Percentiles rank a stretch among this genome's conserved stretches.
Evolutionary conservation across 2,797 vertebrate species (phyloP).

Genomic region (Chelmon rostratus): DNA sequence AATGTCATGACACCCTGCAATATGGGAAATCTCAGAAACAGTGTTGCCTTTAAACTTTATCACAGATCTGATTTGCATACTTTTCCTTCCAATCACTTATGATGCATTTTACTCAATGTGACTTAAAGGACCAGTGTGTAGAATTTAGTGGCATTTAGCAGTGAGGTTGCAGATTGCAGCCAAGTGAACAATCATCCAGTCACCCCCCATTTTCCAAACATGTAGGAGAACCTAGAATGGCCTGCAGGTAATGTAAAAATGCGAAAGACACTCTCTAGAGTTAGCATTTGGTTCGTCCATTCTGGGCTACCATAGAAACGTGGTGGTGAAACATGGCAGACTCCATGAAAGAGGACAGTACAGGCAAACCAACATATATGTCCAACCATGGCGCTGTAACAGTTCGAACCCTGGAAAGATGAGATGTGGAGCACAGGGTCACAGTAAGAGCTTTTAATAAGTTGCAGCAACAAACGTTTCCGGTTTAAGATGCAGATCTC

Average conservation of each 20-base stretch:
- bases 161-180: too few relatives aligned
- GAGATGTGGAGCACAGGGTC: not conserved
- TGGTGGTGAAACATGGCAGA: too few relatives aligned
- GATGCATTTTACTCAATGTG: not conserved
- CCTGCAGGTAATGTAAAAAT: too few relatives aligned
- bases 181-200: too few relatives aligned
- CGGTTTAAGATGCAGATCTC: not conserved
- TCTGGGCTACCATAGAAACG: too few relatives aligned
- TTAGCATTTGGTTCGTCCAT: too few relatives aligned
- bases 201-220: too few relatives aligned
- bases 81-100: not conserved
- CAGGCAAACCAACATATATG: not conserved
- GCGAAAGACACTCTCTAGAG: too few relatives aligned
- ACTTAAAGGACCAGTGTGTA: not conserved
- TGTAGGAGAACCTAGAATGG: too few relatives aligned
- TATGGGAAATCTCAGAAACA: not conserved
- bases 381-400: slow-evolving; percentile 17
- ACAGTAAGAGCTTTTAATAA: not conserved
- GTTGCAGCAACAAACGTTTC: not conserved
- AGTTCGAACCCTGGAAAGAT: slow-evolving; percentile 8
- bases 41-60: not conserved
- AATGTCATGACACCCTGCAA: not conserved
- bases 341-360: not conserved
- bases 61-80: not conserved
- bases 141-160: too few relatives aligned